Conservation (phyloP, 2,888 invertebrate genomes). For the Gisinianus flammeolus region DNA sequence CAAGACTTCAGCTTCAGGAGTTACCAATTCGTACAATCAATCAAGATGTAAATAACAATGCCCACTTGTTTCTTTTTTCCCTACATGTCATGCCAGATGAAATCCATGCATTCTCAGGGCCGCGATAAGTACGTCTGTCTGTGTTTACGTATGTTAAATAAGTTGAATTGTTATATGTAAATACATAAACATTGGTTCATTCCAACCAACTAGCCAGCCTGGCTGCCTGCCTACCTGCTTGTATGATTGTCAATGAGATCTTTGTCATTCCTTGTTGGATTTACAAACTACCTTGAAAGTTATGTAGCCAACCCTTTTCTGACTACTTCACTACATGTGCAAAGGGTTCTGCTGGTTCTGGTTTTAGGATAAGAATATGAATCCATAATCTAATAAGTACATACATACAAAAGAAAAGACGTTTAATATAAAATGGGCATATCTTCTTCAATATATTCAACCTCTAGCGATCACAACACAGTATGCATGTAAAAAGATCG, state of each 20-base stretch:
- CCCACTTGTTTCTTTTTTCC: constrained; percentile 34
- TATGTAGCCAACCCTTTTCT: background rate
- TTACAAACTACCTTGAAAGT: constrained; percentile 13
- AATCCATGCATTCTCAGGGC: constrained; percentile 29
- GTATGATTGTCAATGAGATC: constrained; percentile 15
- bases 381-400: background rate
- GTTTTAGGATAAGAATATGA: background rate
- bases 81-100: constrained; percentile 21
- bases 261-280: constrained; percentile 15
- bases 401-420: constrained; percentile 3
- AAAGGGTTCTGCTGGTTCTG: background rate
- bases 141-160: background rate
- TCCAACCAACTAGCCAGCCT: background rate
- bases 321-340: background rate
- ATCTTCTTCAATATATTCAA: no score
- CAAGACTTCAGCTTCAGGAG: constrained; percentile 20
- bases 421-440: no score
- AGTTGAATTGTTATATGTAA: background rate
- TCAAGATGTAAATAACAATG: constrained; percentile 39
- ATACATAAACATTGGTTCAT: constrained; percentile 9
- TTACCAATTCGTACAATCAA: constrained; percentile 33
- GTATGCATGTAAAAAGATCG: no score
- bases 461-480: no score
- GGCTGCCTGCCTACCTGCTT: background rate
- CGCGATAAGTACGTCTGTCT: background rate